phyloP scores from a whole-genome alignment of 2,797 vertebrate genomes.

The Dendrocincla fuliginosa region DNA sequence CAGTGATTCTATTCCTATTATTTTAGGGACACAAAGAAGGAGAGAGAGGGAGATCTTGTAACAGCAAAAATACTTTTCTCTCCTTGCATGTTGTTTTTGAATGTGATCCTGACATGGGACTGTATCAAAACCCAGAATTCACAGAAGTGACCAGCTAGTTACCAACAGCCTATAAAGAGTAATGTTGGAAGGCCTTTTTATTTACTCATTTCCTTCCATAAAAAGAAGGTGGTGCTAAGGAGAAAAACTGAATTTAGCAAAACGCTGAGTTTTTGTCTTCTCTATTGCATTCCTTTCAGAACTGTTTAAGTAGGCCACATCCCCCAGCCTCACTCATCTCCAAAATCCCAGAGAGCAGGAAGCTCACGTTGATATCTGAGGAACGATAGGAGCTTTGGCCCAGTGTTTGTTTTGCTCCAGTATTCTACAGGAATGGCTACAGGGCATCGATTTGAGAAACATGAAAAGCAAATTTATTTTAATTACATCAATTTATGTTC shows the following conservation, averaged over 20 bases:
- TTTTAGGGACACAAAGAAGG: neutral
- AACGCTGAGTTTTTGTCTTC: neutral
- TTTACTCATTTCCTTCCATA: neutral
- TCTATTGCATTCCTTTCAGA: neutral
- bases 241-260: neutral
- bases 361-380: neutral
- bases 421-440: neutral
- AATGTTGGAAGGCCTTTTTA: neutral
- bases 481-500: constrained; percentile 47
- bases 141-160: neutral
- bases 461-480: constrained; percentile 28
- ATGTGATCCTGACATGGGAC: neutral
- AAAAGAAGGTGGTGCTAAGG: neutral
- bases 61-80: neutral
- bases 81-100: neutral
- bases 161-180: neutral
- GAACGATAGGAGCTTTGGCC: neutral
- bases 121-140: neutral
- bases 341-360: neutral
- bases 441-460: neutral
- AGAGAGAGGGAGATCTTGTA: neutral
- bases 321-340: neutral
- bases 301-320: neutral
- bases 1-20: neutral
- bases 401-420: neutral